Evolutionary conservation across 2,113 vertebrate genomes (phyloP).

Genomic region (Oenanthe melanoleuca): DNA sequence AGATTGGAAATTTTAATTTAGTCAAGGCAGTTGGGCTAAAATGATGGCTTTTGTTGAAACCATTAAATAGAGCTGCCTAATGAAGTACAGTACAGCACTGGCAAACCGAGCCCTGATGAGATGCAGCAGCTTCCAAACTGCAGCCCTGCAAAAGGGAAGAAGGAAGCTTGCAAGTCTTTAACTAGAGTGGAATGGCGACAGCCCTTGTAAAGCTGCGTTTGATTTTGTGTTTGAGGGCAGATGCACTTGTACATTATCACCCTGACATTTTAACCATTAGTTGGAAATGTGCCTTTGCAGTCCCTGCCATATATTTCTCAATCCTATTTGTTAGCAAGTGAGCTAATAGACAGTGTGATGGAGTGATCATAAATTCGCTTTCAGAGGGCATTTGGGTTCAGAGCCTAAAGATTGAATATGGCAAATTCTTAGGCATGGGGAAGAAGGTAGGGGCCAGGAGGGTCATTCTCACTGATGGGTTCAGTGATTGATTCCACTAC

Average conservation of each 20-base stretch:
- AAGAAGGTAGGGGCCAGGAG: constrained; percentile 56
- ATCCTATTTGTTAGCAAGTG: constrained; percentile 66
- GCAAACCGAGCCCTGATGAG: constrained; percentile 73
- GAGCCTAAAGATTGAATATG: constrained; percentile 61
- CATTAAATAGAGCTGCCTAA: constrained; percentile 86
- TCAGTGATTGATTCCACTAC: constrained; percentile 65
- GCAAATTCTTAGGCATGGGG: constrained; percentile 43
- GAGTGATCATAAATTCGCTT: constrained; percentile 72
- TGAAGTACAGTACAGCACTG: constrained; percentile 83
- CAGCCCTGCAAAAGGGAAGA: constrained; percentile 68
- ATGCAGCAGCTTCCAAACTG: constrained; percentile 75
- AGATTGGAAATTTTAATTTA: constrained; percentile 90
- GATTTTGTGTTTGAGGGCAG: constrained; percentile 50
- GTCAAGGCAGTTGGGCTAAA: constrained; percentile 88
- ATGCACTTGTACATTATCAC: constrained; percentile 52
- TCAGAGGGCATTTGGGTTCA: constrained; percentile 69
- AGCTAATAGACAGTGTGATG: constrained; percentile 59
- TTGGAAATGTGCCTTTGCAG: constrained; percentile 62
- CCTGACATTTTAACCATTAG: constrained; percentile 74
- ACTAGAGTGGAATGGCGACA: constrained; percentile 45
- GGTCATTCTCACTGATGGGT: constrained; percentile 67
- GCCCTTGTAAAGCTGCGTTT: constrained; percentile 10
- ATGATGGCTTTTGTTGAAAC: constrained; percentile 86
- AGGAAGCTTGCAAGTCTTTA: constrained; percentile 65
- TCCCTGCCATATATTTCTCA: constrained; percentile 55